Evolutionary conservation across 2,888 invertebrate genomes (phyloP), one percentile per base, ranked within the genome.

Genomic region (Mythimna lalbum): DNA sequence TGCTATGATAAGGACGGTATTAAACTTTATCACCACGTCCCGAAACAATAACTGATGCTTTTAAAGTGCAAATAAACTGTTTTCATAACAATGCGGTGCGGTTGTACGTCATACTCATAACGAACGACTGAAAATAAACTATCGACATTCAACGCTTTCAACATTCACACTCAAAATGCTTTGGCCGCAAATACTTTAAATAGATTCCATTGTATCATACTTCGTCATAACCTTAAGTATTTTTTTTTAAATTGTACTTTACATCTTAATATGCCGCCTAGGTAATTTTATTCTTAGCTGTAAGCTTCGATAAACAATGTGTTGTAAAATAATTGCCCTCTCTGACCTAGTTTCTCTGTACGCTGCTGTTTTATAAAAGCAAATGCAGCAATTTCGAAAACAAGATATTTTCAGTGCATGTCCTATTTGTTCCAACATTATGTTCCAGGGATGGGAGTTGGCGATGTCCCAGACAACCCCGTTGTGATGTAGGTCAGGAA

Each of bases 401-500:
- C 73, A 69, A 84, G 70, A 82, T 78, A 81, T 76, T 81, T 81
- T 81, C 83, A 83, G 78, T 83, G 73, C 63, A 78, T 81, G 73
- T 69, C 63, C 75, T 75, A 81, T 81, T 86, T 82, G 81, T 87
- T 76, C 73, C 76, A 83, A 83, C 81, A 83, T 80, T 75, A 78
- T 83, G 80, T 86, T 81, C 76, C 76, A 85, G 86, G 86, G 81
- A 82, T 88, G 84, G 70, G 78, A 91, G 88, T 93, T 95, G 94
- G 94, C 94, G 88, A 87, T 87, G 90, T 89, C 92, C 93, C 94
- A 93, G 93, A 88, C 90, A 87, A 87, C 89, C 90, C 87, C 85
- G 88, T 87, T 87, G 89, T 89, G 90, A 95, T 93, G 88, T 95
- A 94, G 95, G 95, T 95, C 95, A 95, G 93, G 91, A 90, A 90